Evolutionary conservation across 2,888 invertebrate genomes (phyloP).

Genomic region (Drepanosiphum platanoidis): DNA sequence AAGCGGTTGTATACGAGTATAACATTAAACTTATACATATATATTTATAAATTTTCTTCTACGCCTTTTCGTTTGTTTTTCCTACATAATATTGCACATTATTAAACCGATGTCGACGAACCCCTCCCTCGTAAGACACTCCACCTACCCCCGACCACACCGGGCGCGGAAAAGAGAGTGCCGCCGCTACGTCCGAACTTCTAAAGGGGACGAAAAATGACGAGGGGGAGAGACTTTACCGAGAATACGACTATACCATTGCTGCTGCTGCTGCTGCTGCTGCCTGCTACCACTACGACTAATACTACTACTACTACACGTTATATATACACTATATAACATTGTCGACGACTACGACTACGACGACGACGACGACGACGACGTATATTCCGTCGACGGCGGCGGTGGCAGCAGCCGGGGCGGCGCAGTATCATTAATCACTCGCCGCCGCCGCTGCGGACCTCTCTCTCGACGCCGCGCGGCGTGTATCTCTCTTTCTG

Average conservation of each 20-base stretch:
- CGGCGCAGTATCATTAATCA: slow-evolving; percentile 56
- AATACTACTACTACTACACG: not conserved
- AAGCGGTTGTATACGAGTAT: not conserved
- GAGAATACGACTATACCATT: slow-evolving; percentile 13
- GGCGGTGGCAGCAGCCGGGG: slow-evolving; percentile 15
- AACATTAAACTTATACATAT: not conserved
- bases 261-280: not conserved
- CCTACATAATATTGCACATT: not conserved
- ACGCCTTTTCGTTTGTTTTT: not conserved
- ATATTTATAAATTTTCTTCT: not conserved
- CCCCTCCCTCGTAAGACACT: not conserved
- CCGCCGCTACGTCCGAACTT: slow-evolving; percentile 7
- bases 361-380: slow-evolving; percentile 45
- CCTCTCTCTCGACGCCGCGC: slow-evolving; percentile 9
- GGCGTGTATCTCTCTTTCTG: slow-evolving; percentile 58
- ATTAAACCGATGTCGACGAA: too few relatives aligned
- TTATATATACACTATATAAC: slow-evolving; percentile 7
- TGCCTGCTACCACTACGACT: slow-evolving; percentile 15
- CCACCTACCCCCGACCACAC: not conserved
- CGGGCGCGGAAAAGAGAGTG: not conserved
- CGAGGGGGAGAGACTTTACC: slow-evolving; percentile 35
- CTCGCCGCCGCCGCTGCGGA: slow-evolving; percentile 31
- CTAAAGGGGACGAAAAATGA: slow-evolving; percentile 49
- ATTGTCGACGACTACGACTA: slow-evolving; percentile 10
- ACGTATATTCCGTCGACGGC: slow-evolving; percentile 37